Base-by-base conservation (phyloP, 2,888 invertebrate species). In the Silvanus unidentatus region DNA sequence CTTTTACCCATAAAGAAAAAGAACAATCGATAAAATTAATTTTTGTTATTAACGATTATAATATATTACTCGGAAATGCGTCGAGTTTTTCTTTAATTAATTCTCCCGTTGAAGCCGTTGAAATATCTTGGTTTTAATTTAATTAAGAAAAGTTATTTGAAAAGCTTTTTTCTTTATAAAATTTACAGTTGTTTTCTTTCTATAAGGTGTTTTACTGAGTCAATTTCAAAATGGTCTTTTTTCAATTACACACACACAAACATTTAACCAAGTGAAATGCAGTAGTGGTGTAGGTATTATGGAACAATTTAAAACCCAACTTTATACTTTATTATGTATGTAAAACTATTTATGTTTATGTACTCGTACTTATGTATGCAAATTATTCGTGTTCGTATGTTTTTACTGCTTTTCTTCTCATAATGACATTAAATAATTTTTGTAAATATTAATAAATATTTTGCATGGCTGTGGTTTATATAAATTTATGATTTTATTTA, bases 11-110 rank as follows among this genome's bases (percentile, higher is more conserved):
- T 60, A 58, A 58, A 58, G 59, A 53, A 57, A 44, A 44, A 28
- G 48, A 34, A 43, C 56, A 62, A 66, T 69, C 68, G 66, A 68
- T 66, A 62, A 65, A 67, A 66, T 68, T 66, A 66, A 68, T 69
- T 69, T 68, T 65, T 67, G 66, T 67, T 68, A 68, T 68, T 68
- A 68, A 68, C 66, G 68, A 68, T 69, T 68, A 68, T 68, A 68
- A 69, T 68, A 67, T 68, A 68, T 68, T 64, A 63, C 63, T 57
- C 50, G 58, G 58, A 59, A 65, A 63, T 57, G 58, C 64, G 62
- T 60, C 58, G 57, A 60, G 64, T 65, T 68, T 68, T 66, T 66
- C 65, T 66, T 65, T 66, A 65, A 68, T 66, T 65, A 68, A 66
- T 68, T 64, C 57, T 53, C 54, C 38, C 44, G 32, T 43, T 44